Evolutionary conservation across 35 echinoderm and acorn worm species (phyloP).

Genomic region (Acanthaster planci): DNA sequence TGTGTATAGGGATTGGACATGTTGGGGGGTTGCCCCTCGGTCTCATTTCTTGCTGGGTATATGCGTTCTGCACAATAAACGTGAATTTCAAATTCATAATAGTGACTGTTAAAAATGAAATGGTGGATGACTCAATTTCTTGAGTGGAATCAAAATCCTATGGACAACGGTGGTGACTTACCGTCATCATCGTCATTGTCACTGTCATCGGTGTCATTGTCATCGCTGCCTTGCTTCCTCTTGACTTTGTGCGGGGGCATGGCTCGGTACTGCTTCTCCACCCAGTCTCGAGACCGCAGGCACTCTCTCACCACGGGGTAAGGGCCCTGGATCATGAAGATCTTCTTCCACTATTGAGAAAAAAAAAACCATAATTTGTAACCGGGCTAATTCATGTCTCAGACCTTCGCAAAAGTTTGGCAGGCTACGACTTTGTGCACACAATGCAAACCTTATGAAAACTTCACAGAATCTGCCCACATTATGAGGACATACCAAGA

Average conservation of each 20-base stretch:
- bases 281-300: constrained; percentile 78
- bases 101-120: too few relatives aligned
- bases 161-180: not conserved
- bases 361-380: constrained; percentile 8
- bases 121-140: too few relatives aligned
- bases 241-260: constrained; percentile 86
- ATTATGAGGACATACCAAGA: too few relatives aligned
- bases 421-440: not conserved
- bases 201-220: constrained; percentile 65
- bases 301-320: constrained; percentile 92
- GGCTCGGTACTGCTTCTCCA: constrained; percentile 87
- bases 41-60: too few relatives aligned
- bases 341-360: constrained; percentile 73
- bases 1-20: too few relatives aligned
- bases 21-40: too few relatives aligned
- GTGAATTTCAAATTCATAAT: too few relatives aligned
- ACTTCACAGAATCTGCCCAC: too few relatives aligned
- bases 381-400: not conserved
- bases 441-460: too few relatives aligned
- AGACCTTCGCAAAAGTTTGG: not conserved
- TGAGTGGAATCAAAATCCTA: too few relatives aligned
- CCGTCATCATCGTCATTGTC: constrained; percentile 77
- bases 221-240: constrained; percentile 58
- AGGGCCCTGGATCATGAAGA: constrained; percentile 92
- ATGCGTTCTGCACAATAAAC: too few relatives aligned